Evolutionary conservation across 2,797 vertebrate genomes (phyloP), one percentile per base, ranked within the genome.

Genomic region (Balearica regulorum): DNA sequence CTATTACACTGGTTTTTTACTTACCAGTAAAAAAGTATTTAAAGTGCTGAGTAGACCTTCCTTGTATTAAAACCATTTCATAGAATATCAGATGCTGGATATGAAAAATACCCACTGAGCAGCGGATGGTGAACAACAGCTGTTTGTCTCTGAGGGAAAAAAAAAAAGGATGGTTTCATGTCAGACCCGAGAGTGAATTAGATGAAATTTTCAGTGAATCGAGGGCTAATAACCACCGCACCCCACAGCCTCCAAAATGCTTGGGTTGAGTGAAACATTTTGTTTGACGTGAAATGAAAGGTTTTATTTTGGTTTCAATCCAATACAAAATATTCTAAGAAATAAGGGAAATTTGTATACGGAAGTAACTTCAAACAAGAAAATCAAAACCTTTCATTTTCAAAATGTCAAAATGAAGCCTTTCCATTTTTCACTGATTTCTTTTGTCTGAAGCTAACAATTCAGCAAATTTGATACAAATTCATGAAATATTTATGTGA

Each of bases 311-410:
- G 51, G 66, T 87, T 97, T 91, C 85, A 79, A 94, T 72, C 76
- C 93, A 95, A 88, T 96, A 96, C 61, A 94, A 39, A 75, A 91
- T 88, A 79, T 76, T 88, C 89, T 86, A 82, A 86, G 87, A 91
- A 97, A 95, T 79, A 88, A 90, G 16, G 24, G 78, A 88, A 90
- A 94, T 84, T 90, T 95, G 73, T 97, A 90, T 91, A 73, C 16
- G 24, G 94, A 93, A 91, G 89, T 94, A 72, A 94, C 90, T 95
- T 94, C 46, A 94, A 93, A 90, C 94, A 69, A 88, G 80, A 93
- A 96, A 94, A 96, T 96, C 91, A 96, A 95, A 95, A 88, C 89
- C 87, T 94, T 96, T 96, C 91, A 95, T 96, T 96, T 97, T 83
- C 61, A 92, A 96, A 96, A 95, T 93, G 83, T 81, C 85, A 95